These are phyloP conservation scores for Gobionotothen gibberifrons DNA, from an alignment of 2,797 vertebrate species.

Conservation along the genomic window DNA sequence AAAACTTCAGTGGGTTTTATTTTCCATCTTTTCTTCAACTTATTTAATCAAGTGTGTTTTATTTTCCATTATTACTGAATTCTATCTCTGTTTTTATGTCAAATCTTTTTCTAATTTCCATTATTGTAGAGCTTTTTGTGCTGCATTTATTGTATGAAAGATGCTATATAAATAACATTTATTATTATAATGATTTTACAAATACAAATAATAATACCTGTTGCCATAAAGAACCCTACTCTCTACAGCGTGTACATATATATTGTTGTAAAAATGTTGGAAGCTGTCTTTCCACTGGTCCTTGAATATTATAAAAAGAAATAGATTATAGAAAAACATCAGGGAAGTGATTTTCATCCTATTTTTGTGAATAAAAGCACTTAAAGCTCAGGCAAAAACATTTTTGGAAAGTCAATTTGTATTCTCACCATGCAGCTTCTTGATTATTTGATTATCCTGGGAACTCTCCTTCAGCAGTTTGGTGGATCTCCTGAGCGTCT, in stretches of 20 bases:
- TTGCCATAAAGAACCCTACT: too few species aligned
- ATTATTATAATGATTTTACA: background rate
- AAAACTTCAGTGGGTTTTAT: too few species aligned
- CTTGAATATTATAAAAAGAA: background rate
- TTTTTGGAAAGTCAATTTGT: too few species aligned
- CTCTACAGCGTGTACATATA: background rate
- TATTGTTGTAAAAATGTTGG: background rate
- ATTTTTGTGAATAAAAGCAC: background rate
- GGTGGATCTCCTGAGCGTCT: slow-evolving; percentile 84
- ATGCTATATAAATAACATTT: too few species aligned
- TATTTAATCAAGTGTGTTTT: too few species aligned
- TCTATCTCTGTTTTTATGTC: too few species aligned
- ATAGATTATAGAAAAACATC: background rate
- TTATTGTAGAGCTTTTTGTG: too few species aligned
- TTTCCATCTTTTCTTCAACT: too few species aligned
- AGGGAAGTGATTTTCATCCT: background rate
- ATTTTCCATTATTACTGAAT: too few species aligned
- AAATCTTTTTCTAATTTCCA: too few species aligned
- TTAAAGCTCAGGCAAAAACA: background rate
- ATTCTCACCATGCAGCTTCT: slow-evolving; percentile 85
- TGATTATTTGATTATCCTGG: slow-evolving; percentile 83
- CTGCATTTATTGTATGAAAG: too few species aligned
- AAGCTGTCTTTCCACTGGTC: background rate
- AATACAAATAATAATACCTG: background rate
- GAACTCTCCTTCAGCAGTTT: slow-evolving; percentile 84